phyloP scores from a whole-genome alignment of 2,797 vertebrate genomes.

The Allobates femoralis region DNA sequence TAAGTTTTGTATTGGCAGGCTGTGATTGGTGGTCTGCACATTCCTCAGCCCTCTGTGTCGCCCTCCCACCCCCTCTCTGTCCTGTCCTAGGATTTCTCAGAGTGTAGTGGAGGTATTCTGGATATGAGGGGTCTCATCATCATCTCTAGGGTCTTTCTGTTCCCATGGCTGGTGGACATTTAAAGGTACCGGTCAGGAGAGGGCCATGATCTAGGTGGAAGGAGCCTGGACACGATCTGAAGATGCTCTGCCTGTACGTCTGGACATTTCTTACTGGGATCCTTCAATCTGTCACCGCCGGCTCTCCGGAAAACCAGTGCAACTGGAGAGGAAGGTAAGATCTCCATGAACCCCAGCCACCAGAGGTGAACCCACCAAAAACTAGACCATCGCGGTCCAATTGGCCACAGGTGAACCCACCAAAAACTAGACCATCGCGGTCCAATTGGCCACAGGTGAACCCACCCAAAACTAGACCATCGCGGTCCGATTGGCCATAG shows the following conservation, averaged over 20 bases:
- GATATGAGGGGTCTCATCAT: slow-evolving; percentile 23
- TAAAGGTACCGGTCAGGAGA: slow-evolving; percentile 14
- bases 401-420: too few species aligned
- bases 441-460: too few species aligned
- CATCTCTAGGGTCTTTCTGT: slow-evolving; percentile 17
- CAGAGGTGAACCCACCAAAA: background rate
- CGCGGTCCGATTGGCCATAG: too few species aligned
- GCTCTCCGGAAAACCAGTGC: slow-evolving; percentile 84
- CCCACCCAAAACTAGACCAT: too few species aligned
- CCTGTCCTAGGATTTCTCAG: slow-evolving; percentile 15
- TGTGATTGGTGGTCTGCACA: slow-evolving; percentile 52
- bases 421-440: too few species aligned
- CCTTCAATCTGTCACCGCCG: slow-evolving; percentile 70
- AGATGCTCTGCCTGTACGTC: slow-evolving; percentile 58
- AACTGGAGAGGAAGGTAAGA: slow-evolving; percentile 89
- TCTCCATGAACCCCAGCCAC: background rate
- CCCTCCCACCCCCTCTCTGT: slow-evolving; percentile 3
- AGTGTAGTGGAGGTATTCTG: slow-evolving; percentile 27
- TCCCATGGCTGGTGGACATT: slow-evolving; percentile 37
- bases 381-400: too few species aligned
- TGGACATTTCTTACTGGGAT: slow-evolving; percentile 62
- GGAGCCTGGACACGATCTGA: slow-evolving; percentile 1
- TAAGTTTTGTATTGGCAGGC: slow-evolving; percentile 65
- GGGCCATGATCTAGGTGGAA: background rate
- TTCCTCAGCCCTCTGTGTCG: slow-evolving; percentile 41